Evolutionary conservation across 2,888 invertebrate species (phyloP).

Genomic region (Trachelus tabidus): DNA sequence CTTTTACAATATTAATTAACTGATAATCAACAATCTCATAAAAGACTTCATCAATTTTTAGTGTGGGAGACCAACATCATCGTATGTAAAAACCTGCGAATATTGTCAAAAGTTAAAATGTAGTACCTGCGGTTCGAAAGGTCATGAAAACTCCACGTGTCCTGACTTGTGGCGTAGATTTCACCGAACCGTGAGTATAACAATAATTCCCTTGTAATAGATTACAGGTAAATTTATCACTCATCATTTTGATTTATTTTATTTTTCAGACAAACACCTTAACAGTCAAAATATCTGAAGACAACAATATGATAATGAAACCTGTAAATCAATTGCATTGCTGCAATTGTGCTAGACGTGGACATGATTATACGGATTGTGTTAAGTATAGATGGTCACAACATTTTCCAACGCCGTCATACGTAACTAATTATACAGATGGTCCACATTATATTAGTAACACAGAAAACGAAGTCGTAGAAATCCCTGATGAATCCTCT

Average conservation of each 20-base stretch:
- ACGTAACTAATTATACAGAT: constrained; percentile 45
- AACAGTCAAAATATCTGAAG: constrained; percentile 47
- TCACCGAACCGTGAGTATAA: constrained; percentile 75
- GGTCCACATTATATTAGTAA: constrained; percentile 29
- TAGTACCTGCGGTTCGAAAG: constrained; percentile 72
- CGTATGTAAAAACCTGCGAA: constrained; percentile 68
- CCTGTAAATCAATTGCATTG: constrained; percentile 59
- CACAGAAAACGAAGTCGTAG: background rate
- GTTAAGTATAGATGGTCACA: constrained; percentile 51
- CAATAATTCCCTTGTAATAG: background rate
- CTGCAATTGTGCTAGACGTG: constrained; percentile 65
- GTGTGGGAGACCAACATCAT: constrained; percentile 71
- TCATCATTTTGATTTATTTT: background rate
- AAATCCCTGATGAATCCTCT: background rate
- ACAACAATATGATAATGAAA: constrained; percentile 51
- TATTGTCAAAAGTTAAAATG: constrained; percentile 69
- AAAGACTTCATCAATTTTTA: constrained; percentile 59
- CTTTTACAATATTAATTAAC: background rate
- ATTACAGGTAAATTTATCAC: background rate
- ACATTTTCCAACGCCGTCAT: constrained; percentile 52
- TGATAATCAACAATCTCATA: background rate
- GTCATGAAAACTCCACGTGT: constrained; percentile 73
- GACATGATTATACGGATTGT: constrained; percentile 61
- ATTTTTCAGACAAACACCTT: constrained; percentile 51
- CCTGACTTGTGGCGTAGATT: constrained; percentile 83